A percentile compares a stretch with the other conserved stretches of the same genome.
Evolutionary conservation across 2,113 vertebrate species (phyloP).

Genomic region (Sciurus niger): DNA sequence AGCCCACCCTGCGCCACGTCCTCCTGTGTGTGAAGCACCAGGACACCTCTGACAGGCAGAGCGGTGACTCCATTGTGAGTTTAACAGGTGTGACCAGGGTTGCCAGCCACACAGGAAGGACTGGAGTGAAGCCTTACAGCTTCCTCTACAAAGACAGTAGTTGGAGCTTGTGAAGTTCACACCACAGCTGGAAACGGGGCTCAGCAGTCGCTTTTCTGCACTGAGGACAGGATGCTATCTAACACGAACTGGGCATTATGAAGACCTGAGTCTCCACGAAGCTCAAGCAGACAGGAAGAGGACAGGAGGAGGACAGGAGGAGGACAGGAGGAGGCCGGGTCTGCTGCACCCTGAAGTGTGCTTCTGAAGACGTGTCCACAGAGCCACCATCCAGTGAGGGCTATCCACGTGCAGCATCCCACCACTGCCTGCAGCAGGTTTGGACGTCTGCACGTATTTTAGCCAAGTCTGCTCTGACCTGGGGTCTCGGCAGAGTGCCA

Average conservation of each 20-base stretch:
- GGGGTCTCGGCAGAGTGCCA: not conserved
- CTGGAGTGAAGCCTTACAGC: not conserved
- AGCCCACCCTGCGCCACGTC: too few relatives aligned
- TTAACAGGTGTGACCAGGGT: not conserved
- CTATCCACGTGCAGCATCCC: too few relatives aligned
- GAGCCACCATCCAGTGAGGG: not conserved
- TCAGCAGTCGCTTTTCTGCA: not conserved
- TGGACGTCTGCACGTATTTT: too few relatives aligned
- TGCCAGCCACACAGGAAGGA: too few relatives aligned
- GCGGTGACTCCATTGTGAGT: not conserved
- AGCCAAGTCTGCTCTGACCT: too few relatives aligned
- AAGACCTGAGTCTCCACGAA: not conserved
- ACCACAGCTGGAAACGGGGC: not conserved
- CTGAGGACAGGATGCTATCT: not conserved
- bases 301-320: too few relatives aligned
- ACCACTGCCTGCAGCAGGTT: too few relatives aligned
- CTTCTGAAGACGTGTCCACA: not conserved
- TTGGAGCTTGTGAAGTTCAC: fast-evolving
- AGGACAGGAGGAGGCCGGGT: not conserved
- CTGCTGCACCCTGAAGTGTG: not conserved
- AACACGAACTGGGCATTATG: not conserved
- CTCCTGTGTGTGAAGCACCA: too few relatives aligned
- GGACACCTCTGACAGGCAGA: too few relatives aligned
- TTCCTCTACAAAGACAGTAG: not conserved
- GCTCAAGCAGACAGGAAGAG: too few relatives aligned